Evolutionary conservation across 2,113 vertebrate genomes (phyloP).

Genomic region (Poeciliopsis turrubarensis): DNA sequence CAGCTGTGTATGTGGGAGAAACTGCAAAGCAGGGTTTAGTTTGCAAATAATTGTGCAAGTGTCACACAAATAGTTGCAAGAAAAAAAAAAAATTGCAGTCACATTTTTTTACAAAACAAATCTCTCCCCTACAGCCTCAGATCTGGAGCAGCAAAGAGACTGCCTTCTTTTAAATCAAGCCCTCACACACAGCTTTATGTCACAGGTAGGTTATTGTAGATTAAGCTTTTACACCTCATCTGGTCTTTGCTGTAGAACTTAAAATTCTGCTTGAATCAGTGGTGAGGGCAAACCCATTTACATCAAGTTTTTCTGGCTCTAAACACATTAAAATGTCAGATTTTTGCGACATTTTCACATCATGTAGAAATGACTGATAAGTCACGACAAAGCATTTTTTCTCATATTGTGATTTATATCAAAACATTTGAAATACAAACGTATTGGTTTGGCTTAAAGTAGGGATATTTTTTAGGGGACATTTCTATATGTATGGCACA

Average conservation of each 20-base stretch:
- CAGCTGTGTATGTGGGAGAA: background rate
- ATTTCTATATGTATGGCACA: too few species aligned
- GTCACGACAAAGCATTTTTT: too few species aligned
- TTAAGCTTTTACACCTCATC: background rate
- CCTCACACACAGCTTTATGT: background rate
- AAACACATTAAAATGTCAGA: background rate
- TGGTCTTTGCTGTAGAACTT: background rate
- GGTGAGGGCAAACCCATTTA: background rate
- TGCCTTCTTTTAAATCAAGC: constrained; percentile 7
- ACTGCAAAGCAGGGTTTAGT: background rate
- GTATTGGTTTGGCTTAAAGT: too few species aligned
- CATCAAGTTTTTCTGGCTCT: background rate
- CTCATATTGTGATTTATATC: too few species aligned
- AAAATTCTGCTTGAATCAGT: background rate
- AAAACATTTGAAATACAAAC: too few species aligned
- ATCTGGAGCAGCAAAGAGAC: constrained; percentile 26
- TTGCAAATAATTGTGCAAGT: background rate
- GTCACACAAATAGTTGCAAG: background rate
- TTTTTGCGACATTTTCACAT: background rate
- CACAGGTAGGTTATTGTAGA: constrained; percentile 41
- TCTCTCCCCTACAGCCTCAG: constrained; percentile 23
- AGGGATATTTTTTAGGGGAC: too few species aligned
- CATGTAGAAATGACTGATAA: too few species aligned
- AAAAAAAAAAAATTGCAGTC: background rate
- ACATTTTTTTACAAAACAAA: background rate